phyloP scores from a whole-genome alignment of 2,888 invertebrate genomes.

The Pocota personata region DNA sequence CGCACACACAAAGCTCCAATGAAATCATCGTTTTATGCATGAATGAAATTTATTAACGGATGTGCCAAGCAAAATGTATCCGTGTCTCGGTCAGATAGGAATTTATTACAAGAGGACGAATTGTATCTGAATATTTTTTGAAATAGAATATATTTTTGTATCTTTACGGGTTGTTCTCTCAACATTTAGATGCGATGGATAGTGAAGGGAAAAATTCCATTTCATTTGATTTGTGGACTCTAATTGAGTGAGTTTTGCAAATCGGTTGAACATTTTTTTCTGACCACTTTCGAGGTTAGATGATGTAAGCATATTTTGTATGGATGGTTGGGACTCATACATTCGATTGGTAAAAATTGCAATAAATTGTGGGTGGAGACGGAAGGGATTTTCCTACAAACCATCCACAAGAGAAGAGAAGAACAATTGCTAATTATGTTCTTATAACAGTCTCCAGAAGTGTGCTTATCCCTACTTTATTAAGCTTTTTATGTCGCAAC shows the following conservation, averaged over 20 bases:
- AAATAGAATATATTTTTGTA: conserved; percentile 15
- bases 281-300: not conserved
- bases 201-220: not conserved
- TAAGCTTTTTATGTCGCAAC: not conserved
- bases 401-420: too few species aligned
- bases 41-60: conserved; percentile 70
- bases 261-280: not conserved
- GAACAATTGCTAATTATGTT: too few species aligned
- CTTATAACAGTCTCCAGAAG: not conserved
- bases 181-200: not conserved
- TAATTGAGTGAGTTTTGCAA: conserved; percentile 37
- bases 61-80: conserved; percentile 59
- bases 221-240: conserved; percentile 53
- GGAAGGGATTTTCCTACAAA: too few species aligned
- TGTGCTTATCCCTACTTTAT: not conserved
- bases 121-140: conserved; percentile 28
- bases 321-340: not conserved
- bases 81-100: conserved; percentile 43
- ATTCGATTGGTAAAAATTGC: too few species aligned
- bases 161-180: not conserved
- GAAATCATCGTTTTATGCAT: conserved; percentile 71
- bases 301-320: conserved; percentile 10
- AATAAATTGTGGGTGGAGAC: too few species aligned
- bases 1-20: conserved; percentile 65
- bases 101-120: conserved; percentile 48